Evolutionary conservation across 2,888 invertebrate species (phyloP).

Genomic region (Rhagium mordax): DNA sequence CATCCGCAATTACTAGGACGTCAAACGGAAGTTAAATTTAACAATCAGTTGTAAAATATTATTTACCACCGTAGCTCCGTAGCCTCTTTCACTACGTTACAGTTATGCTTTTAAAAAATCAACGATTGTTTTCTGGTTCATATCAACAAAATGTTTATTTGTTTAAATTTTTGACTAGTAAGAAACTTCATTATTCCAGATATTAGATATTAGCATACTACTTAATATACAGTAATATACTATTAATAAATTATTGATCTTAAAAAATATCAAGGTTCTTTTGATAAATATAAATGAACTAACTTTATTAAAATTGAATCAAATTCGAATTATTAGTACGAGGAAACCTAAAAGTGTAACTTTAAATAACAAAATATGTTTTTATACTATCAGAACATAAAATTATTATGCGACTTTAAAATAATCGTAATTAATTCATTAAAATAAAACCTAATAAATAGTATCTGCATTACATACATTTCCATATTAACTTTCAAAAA

Average conservation of each 20-base stretch:
- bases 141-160: neutral
- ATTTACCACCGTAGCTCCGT: neutral
- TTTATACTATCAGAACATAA: too few relatives aligned
- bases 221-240: too few relatives aligned
- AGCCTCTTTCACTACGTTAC: neutral
- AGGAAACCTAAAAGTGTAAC: too few relatives aligned
- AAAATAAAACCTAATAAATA: too few relatives aligned
- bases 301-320: too few relatives aligned
- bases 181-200: neutral
- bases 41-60: conserved; percentile 20
- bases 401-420: too few relatives aligned
- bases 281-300: neutral
- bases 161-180: neutral
- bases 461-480: too few relatives aligned
- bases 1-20: conserved; percentile 44
- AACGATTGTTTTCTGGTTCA: neutral
- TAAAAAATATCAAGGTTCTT: neutral
- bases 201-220: too few relatives aligned
- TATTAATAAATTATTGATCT: neutral
- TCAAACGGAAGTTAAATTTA: conserved; percentile 39
- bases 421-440: too few relatives aligned
- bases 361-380: too few relatives aligned
- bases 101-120: neutral
- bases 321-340: too few relatives aligned
- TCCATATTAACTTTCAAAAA: too few relatives aligned